A percentile compares a stretch with the other conserved stretches of the same genome.
Evolutionary conservation across 2,797 vertebrate species (phyloP).

Genomic region (Smutsia gigantea): DNA sequence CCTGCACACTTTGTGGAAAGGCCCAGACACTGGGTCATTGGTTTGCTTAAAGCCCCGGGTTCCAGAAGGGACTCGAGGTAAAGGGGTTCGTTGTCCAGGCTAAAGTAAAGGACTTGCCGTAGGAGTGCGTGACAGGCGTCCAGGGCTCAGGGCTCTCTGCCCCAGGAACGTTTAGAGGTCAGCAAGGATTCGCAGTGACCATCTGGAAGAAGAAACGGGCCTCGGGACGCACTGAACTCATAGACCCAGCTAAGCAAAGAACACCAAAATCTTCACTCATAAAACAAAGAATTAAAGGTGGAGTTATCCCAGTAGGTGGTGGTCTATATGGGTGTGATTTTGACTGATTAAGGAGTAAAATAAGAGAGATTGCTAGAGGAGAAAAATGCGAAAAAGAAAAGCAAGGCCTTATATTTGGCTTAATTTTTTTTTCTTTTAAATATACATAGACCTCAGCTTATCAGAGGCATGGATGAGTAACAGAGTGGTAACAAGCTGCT

Average conservation of each 20-base stretch:
- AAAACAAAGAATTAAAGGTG: conserved; percentile 30
- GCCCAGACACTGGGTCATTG: not conserved
- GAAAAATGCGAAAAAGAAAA: not conserved
- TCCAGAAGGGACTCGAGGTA: not conserved
- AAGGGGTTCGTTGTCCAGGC: not conserved
- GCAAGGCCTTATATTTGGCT: not conserved
- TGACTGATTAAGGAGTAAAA: conserved; percentile 34
- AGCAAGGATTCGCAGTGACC: not conserved
- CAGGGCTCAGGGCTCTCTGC: not conserved
- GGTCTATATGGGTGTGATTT: not conserved
- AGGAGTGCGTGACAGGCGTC: not conserved
- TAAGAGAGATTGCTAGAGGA: conserved; percentile 1
- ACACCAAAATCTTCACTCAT: not conserved
- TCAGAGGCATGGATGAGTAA: not conserved
- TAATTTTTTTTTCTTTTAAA: not conserved
- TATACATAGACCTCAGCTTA: not conserved
- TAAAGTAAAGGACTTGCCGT: not conserved
- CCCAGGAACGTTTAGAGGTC: not conserved
- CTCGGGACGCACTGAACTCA: not conserved
- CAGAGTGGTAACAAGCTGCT: not conserved
- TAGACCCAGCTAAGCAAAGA: not conserved
- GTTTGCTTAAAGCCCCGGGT: not conserved
- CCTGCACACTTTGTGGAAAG: not conserved
- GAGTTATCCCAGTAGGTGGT: not conserved
- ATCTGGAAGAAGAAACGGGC: not conserved